These are phyloP conservation scores for Lepus americanus DNA, from an alignment of 2,113 vertebrate species.

Conservation along the genomic window DNA sequence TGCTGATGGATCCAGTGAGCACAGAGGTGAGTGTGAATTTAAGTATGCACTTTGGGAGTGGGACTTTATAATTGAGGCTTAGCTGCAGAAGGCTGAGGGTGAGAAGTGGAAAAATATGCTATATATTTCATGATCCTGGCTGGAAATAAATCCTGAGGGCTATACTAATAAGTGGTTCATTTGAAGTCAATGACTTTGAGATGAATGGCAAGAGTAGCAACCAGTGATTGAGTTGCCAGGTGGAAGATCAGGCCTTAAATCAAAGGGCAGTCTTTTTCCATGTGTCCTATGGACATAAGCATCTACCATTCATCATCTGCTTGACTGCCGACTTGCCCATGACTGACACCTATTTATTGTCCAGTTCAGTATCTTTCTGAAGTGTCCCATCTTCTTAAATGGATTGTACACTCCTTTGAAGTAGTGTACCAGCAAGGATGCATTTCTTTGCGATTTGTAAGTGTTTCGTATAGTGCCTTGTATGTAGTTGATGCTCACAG, in stretches of 20 bases:
- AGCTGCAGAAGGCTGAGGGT: background rate
- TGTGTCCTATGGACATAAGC: background rate
- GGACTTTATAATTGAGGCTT: background rate
- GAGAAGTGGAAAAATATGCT: background rate
- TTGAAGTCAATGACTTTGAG: slow-evolving; percentile 57
- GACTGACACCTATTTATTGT: background rate
- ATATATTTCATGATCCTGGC: background rate
- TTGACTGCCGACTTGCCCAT: background rate
- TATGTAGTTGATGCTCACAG: background rate
- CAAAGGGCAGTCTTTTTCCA: background rate
- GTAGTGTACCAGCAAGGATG: no score
- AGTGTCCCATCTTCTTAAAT: background rate
- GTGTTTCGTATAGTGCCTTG: background rate
- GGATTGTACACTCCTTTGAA: background rate
- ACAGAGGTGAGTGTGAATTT: background rate
- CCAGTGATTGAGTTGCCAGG: background rate
- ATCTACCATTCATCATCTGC: background rate
- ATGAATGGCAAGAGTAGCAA: background rate
- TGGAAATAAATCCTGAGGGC: slow-evolving; percentile 3
- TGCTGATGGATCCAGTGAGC: background rate
- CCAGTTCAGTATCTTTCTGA: background rate
- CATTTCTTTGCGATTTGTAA: background rate
- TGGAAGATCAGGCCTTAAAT: background rate
- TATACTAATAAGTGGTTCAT: background rate
- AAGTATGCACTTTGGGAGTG: background rate